A percentile compares a stretch with the other conserved stretches of the same genome.
Evolutionary conservation across 2,888 invertebrate genomes (phyloP).

Genomic region (Mesorhabditis sp.): DNA sequence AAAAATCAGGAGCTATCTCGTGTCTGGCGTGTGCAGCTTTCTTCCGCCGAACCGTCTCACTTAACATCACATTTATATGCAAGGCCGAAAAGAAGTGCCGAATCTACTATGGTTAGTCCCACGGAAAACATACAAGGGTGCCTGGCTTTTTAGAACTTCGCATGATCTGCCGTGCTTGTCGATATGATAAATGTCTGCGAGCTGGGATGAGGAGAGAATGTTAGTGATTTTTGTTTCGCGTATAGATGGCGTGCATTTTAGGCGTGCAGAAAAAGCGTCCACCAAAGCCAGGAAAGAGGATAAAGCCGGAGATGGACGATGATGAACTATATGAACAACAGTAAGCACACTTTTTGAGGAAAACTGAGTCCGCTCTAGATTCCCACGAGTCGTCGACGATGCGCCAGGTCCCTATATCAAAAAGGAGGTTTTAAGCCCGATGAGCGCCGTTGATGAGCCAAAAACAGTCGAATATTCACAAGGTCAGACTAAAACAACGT

Average conservation of each 20-base stretch:
- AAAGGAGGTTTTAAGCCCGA: not conserved
- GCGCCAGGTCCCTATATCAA: not conserved
- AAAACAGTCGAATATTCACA: not conserved
- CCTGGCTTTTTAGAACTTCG: not conserved
- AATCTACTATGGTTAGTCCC: not conserved
- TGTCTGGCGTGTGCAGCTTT: not conserved
- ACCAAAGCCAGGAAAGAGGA: conserved; percentile 4
- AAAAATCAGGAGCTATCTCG: not conserved
- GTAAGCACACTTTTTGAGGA: no score
- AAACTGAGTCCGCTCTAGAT: not conserved
- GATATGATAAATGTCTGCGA: conserved; percentile 4
- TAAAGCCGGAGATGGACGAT: not conserved
- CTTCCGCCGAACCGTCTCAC: not conserved
- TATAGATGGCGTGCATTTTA: not conserved
- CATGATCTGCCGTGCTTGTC: not conserved
- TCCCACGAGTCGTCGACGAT: not conserved
- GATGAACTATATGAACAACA: not conserved
- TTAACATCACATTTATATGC: conserved; percentile 4
- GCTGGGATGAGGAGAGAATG: conserved; percentile 5
- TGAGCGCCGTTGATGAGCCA: not conserved
- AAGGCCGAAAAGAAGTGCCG: not conserved
- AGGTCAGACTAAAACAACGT: not conserved
- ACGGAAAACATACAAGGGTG: no score
- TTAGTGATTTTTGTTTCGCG: not conserved
- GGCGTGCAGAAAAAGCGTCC: conserved; percentile 5